These are phyloP conservation scores for Bombus affinis DNA, from an alignment of 1,140 invertebrate species.

Conservation along the genomic window DNA sequence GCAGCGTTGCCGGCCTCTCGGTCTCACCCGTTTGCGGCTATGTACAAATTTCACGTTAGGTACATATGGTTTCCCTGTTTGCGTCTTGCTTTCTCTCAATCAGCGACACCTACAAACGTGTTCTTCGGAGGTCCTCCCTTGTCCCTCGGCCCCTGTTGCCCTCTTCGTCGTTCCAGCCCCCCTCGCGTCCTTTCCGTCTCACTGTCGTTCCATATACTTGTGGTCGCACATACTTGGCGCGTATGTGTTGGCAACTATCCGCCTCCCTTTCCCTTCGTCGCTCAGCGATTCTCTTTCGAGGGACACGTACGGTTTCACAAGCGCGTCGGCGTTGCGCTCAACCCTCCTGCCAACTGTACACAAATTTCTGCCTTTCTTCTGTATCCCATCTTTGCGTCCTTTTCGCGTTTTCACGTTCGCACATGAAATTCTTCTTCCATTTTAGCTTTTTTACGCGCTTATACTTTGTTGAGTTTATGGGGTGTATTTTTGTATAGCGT, in stretches of 20 bases:
- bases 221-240: conserved; percentile 12
- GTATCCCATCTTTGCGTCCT: not conserved
- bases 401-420: not conserved
- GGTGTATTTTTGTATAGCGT: not conserved
- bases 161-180: not conserved
- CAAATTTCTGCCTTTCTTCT: not conserved
- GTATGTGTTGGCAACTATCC: not conserved
- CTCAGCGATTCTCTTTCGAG: conserved; percentile 12
- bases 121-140: conserved; percentile 2
- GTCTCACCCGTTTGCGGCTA: conserved; percentile 38
- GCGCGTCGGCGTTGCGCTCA: not conserved
- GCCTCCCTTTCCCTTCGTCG: not conserved
- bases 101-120: conserved; percentile 28
- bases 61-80: conserved; percentile 47
- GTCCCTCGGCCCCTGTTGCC: not conserved
- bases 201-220: conserved; percentile 22
- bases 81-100: conserved; percentile 18
- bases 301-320: conserved; percentile 34
- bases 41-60: conserved; percentile 49
- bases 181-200: not conserved
- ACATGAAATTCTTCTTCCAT: not conserved
- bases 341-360: not conserved
- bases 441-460: too few relatives aligned
- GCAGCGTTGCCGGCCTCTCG: too few relatives aligned
- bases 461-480: not conserved